Conservation (phyloP, 2,888 invertebrate genomes). For the Dicyrtomina minuta region DNA sequence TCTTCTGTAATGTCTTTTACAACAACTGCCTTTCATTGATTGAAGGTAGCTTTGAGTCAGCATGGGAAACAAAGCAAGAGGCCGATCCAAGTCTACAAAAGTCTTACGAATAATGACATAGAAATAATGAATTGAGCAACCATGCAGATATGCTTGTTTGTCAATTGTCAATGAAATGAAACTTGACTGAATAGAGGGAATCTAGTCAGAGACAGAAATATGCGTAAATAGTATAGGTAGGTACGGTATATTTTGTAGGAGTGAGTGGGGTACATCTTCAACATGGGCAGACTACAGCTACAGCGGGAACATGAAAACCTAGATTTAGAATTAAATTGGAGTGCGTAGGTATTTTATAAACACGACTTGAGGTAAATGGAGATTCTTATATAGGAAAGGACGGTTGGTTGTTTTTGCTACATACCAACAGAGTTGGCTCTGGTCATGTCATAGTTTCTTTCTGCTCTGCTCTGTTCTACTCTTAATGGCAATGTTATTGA, state of each 20-base stretch:
- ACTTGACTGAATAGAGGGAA: neutral
- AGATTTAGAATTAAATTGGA: constrained; percentile 17
- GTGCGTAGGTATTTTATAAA: no score
- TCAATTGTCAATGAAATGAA: constrained; percentile 17
- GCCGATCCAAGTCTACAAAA: constrained; percentile 4
- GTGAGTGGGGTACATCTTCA: no score
- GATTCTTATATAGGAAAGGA: neutral
- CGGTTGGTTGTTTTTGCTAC: no score
- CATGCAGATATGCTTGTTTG: neutral
- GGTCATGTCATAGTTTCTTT: no score
- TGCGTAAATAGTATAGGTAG: no score
- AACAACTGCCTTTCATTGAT: no score
- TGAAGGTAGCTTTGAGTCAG: neutral
- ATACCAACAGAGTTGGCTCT: no score
- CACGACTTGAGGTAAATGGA: neutral
- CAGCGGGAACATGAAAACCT: constrained; percentile 19
- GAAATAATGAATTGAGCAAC: neutral
- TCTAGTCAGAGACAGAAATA: neutral
- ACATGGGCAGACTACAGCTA: no score
- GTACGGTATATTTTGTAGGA: no score
- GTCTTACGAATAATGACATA: constrained; percentile 12
- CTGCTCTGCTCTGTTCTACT: no score
- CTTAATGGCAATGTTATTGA: no score
- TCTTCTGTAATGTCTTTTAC: no score
- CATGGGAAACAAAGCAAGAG: constrained; percentile 6